A percentile compares a stretch with the other conserved stretches of the same genome.
Conservation (phyloP, 2,888 invertebrate genomes). For the Brachyptera risi region DNA sequence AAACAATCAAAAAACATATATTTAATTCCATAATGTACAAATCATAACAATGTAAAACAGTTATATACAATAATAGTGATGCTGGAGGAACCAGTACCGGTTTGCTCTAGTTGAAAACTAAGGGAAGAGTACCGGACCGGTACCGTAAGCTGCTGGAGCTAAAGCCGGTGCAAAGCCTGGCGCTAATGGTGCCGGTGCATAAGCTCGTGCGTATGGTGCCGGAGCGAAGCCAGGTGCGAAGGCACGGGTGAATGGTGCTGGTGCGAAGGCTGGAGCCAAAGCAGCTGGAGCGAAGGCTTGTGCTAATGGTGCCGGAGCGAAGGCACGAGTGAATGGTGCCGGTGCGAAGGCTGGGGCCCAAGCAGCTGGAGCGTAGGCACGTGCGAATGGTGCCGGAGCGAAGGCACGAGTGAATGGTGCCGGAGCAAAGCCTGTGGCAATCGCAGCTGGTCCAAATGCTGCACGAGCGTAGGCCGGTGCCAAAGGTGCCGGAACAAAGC, state of each 20-base stretch:
- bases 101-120: no score
- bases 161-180: neutral
- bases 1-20: no score
- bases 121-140: neutral
- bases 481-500: conserved; percentile 40
- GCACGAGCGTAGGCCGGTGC: conserved; percentile 36
- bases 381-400: neutral
- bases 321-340: neutral
- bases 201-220: neutral
- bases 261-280: neutral
- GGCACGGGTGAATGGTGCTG: neutral
- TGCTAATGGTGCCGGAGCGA: neutral
- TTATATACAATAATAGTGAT: no score
- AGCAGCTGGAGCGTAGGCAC: neutral
- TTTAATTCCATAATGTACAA: no score
- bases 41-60: no score
- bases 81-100: no score
- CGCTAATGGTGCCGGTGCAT: neutral
- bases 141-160: neutral
- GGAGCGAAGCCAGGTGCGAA: neutral
- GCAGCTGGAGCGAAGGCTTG: neutral
- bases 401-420: neutral
- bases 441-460: neutral
- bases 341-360: neutral
- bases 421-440: neutral